Evolutionary conservation across 2,888 invertebrate species (phyloP), one percentile per base, ranked within the genome.

Genomic region (Sarcophaga subvicina): DNA sequence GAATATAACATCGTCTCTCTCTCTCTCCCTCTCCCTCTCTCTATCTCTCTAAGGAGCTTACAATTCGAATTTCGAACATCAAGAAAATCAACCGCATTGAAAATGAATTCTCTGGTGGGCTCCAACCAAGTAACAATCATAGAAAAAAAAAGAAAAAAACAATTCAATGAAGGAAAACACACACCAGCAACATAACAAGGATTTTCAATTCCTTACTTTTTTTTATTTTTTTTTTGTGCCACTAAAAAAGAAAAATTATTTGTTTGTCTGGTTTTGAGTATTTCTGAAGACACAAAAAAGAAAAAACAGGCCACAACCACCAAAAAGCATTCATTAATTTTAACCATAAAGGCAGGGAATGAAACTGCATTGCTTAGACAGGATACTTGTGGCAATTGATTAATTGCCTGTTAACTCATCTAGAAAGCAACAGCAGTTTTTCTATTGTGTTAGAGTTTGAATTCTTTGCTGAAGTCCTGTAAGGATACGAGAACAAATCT

Each of bases 241-340:
- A 22, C 8, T 14, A 47, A 10, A 25, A 27, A 49, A 27, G 10
- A 64, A 59, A 70, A 49, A 27, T 69, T 20, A 54, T 54, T 62
- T 49, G 22, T 63, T 63, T 69, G 49, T 63, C 63, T 75, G 49
- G n/a, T 45, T 54, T 69, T 14, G 11, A 71, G 59, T 71, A 20
- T n/a, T 20, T 20, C 10, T 20, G 0, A 62, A 20, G 4, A 20
- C 62, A 45, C 27, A 66, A 37, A n/a, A 25, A 59, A 8, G 25
- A 6, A 62, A 60, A 54, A 54, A 54, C 17, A 54, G 12, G 54
- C 54, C 54, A 17, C 17, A 14, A 54, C 2, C 25, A 60, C n/a
- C 27, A 20, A n/a, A 49, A 11, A 6, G 81, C 80, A 85, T 82
- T 82, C 75, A 82, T 82, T 82, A 86, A 82, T 79, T 82, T 71